Percentiles rank a stretch among this genome's conserved stretches.
Conservation (phyloP, 2,888 invertebrate species). For the Chymomyza amoena region DNA sequence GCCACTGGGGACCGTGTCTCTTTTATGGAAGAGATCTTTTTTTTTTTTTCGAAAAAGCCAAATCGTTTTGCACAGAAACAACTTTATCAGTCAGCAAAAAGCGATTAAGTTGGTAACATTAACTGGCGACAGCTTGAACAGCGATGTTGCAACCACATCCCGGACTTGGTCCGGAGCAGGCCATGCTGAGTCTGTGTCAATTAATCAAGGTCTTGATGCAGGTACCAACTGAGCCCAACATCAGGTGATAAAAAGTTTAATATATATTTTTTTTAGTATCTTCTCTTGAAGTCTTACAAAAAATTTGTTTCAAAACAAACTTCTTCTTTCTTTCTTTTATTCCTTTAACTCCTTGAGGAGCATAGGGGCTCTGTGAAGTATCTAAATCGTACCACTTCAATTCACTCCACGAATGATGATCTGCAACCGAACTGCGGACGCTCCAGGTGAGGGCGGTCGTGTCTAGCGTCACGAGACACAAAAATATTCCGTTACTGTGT, state of each 20-base stretch:
- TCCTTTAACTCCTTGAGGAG: no score
- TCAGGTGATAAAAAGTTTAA: background rate
- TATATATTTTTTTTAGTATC: background rate
- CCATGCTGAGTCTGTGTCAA: slow-evolving; percentile 29
- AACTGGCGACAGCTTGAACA: slow-evolving; percentile 57
- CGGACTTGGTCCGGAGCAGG: background rate
- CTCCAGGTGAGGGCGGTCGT: no score
- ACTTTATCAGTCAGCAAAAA: slow-evolving; percentile 62
- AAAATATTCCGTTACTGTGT: no score
- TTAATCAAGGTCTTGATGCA: slow-evolving; percentile 51
- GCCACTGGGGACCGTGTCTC: slow-evolving; percentile 4
- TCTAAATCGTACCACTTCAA: no score
- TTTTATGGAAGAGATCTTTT: background rate
- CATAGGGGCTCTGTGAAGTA: no score
- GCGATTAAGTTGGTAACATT: slow-evolving; percentile 71
- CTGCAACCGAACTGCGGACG: no score
- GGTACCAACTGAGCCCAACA: background rate
- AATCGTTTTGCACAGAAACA: slow-evolving; percentile 70
- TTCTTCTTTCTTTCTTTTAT: no score
- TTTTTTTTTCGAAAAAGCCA: background rate
- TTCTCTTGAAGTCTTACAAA: no score
- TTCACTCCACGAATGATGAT: no score
- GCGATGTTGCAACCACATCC: slow-evolving; percentile 17
- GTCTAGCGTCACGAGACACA: no score
- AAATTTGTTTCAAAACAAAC: no score